Evolutionary conservation across 1,140 invertebrate genomes (phyloP), one percentile per base, ranked within the genome.

Genomic region (Monomorium pharaonis): DNA sequence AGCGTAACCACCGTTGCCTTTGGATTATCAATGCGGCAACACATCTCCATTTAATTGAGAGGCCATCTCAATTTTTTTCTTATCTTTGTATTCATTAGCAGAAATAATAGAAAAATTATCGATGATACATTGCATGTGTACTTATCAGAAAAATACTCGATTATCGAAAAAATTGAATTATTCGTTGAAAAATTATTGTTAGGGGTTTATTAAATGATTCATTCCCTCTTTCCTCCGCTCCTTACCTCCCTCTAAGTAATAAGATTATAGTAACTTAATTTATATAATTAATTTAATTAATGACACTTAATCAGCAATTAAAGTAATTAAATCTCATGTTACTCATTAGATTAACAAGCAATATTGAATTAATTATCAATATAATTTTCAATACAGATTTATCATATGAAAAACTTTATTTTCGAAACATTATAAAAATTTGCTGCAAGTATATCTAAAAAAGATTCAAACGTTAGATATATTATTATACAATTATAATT

Each of bases 161-260:
- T 37, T 65, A 74, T 21, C 67, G 51, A 58, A 58, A 58, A 80
- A 80, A 51, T 69, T 80, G 62, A 80, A 54, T 37, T 78, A 21
- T 51, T 65, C 21, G 3, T 56, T 2, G 54, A 70, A 67, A 78
- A 65, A 10, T n/a, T 37, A 65, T 37, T 49, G 14, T 78, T 67
- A 42, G 37, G 21, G 47, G 65, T 81, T 58, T 83, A 58, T 83
- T 72, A 33, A 81, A 72, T 72, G 27, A 37, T 65, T 51, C 33
- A 24, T 30, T 12, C 77, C 14, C n/a, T 62, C 21, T 62, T 44
- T 65, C 0, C 33, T 10, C 24, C n/a, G 16, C 18, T 72, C 24
- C 58, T 44, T 58, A 33, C 33, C 12, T 14, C 0, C 63, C 4
- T 74, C 14, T 47, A 42, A 10, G 14, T 54, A 42, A 70, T 42